Percentiles rank a stretch among this genome's conserved stretches.
These are phyloP conservation scores for Helarctos malayanus DNA, from an alignment of 2,797 vertebrate species.

Conservation along the genomic window DNA sequence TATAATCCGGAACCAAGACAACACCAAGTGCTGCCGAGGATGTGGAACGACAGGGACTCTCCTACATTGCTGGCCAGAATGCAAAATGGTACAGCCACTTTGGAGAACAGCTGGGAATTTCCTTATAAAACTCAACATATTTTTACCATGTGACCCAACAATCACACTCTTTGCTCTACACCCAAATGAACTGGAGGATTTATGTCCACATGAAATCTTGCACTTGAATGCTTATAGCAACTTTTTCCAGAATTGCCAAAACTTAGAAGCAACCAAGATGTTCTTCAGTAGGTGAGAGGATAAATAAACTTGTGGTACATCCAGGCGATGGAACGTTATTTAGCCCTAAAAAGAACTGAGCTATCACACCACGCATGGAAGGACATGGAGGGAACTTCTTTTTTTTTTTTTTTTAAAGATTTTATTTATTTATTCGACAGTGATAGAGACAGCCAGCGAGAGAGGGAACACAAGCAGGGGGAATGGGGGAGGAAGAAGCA, in stretches of 20 bases:
- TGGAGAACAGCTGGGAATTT: background rate
- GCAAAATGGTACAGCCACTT: background rate
- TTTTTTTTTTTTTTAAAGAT: no score
- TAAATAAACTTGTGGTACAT: background rate
- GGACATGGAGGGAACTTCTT: background rate
- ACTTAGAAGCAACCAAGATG: background rate
- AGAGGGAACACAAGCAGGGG: no score
- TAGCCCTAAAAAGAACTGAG: background rate
- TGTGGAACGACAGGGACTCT: background rate
- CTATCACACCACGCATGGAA: background rate
- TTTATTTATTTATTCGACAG: no score
- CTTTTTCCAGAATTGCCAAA: background rate
- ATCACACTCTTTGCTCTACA: background rate
- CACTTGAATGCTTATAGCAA: background rate
- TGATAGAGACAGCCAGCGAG: no score
- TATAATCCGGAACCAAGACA: background rate
- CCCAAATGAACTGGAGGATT: background rate
- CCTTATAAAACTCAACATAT: background rate
- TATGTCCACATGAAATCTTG: background rate
- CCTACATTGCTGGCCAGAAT: background rate
- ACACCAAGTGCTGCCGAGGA: background rate
- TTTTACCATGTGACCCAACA: background rate
- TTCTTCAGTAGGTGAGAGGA: background rate
- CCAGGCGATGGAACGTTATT: background rate
- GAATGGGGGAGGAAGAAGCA: no score